Evolutionary conservation across 2,113 vertebrate genomes (phyloP).

Genomic region (Etheostoma cragini): DNA sequence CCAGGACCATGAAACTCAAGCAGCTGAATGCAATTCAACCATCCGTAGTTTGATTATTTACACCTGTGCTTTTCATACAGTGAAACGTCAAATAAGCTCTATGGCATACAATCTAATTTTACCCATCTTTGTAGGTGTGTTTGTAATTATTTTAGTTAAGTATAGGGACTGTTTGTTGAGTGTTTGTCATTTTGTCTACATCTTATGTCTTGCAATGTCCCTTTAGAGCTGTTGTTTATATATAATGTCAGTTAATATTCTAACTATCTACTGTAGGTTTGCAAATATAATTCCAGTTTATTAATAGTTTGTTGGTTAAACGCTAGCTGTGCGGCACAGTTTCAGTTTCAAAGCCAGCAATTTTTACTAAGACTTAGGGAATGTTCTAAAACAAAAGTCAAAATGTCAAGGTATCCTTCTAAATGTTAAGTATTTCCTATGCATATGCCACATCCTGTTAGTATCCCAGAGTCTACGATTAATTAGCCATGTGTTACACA

Average conservation of each 20-base stretch:
- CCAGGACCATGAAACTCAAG: background rate
- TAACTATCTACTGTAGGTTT: background rate
- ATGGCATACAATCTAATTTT: background rate
- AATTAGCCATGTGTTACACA: constrained; percentile 6
- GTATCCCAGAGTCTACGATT: constrained; percentile 2
- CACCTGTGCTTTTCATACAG: background rate
- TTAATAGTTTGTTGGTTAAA: background rate
- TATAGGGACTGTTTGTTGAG: background rate
- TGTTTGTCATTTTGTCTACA: background rate
- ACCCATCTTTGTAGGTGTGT: background rate
- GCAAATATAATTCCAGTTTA: background rate
- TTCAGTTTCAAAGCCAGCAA: background rate
- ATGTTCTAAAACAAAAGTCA: constrained; percentile 1
- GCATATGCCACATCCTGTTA: constrained; percentile 24
- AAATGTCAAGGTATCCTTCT: constrained; percentile 65
- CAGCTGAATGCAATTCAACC: background rate
- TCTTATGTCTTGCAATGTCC: background rate
- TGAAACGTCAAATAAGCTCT: background rate
- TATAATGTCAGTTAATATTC: background rate
- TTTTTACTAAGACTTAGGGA: background rate
- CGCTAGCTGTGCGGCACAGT: background rate
- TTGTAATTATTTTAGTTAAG: background rate
- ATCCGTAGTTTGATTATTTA: background rate
- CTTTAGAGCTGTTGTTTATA: background rate
- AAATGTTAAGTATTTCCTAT: constrained; percentile 22